phyloP scores from a whole-genome alignment of 2,797 vertebrate genomes.

The Melanotaenia maccullochi region DNA sequence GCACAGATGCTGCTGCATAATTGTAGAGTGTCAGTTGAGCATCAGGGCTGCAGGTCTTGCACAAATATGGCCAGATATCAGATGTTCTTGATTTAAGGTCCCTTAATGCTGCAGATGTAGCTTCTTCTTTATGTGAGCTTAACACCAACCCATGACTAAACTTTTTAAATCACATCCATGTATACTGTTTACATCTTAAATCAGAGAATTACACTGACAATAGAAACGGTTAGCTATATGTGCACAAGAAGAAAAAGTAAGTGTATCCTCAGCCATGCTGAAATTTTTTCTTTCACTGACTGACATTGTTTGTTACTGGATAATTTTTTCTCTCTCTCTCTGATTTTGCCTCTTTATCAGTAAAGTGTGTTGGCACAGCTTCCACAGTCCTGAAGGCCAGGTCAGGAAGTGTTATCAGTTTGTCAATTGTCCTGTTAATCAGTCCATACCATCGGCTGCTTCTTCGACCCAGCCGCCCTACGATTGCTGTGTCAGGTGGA shows the following conservation, averaged over 20 bases:
- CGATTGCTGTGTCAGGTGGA: conserved; percentile 13
- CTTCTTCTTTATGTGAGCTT: too few relatives aligned
- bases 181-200: too few relatives aligned
- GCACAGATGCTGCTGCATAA: too few relatives aligned
- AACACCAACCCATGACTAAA: too few relatives aligned
- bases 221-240: not conserved
- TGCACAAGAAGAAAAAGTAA: not conserved
- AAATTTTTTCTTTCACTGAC: not conserved
- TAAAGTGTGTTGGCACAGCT: not conserved
- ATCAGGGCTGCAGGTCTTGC: too few relatives aligned
- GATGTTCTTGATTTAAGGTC: too few relatives aligned
- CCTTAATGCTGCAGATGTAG: too few relatives aligned
- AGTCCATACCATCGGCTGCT: conserved; percentile 13
- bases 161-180: too few relatives aligned
- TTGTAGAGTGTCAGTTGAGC: too few relatives aligned
- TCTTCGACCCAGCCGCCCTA: conserved; percentile 2
- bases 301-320: not conserved
- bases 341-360: conserved; percentile 11
- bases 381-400: not conserved
- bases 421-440: conserved; percentile 28
- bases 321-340: not conserved
- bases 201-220: too few relatives aligned
- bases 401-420: conserved; percentile 8
- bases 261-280: not conserved
- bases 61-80: too few relatives aligned